Evolutionary conservation across 2,113 vertebrate genomes (phyloP).

Genomic region (Anhinga anhinga): DNA sequence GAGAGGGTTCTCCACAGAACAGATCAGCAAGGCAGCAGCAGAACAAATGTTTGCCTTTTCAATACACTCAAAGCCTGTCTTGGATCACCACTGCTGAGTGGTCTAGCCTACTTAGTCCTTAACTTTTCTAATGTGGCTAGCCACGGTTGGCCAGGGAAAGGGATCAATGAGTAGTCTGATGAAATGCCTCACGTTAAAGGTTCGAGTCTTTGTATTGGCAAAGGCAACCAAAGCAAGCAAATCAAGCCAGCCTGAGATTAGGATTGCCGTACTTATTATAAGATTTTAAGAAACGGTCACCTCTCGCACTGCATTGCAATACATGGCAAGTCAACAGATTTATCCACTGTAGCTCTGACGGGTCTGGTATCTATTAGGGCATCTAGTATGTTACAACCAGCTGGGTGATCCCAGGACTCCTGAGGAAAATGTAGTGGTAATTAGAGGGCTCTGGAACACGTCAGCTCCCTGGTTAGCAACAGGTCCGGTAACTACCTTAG

Average conservation of each 20-base stretch:
- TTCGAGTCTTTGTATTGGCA: background rate
- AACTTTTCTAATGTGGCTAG: background rate
- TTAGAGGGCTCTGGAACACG: background rate
- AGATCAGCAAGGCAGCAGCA: constrained; percentile 11
- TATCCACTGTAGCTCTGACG: background rate
- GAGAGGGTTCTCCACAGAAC: background rate
- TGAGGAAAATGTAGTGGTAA: background rate
- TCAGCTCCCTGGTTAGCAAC: background rate
- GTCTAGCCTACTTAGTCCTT: background rate
- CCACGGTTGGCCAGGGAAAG: background rate
- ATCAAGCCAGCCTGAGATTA: background rate
- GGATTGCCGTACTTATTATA: background rate
- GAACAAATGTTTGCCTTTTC: background rate
- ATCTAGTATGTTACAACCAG: background rate
- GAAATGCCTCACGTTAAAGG: background rate
- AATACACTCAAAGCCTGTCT: background rate
- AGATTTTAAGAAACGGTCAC: background rate
- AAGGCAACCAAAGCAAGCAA: background rate
- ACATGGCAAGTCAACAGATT: background rate
- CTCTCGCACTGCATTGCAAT: background rate
- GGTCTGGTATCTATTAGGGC: background rate
- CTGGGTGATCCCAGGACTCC: background rate
- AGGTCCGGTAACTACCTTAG: background rate
- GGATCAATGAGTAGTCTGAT: background rate
- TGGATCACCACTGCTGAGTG: background rate